Evolutionary conservation across 2,888 invertebrate species (phyloP), one percentile per base, ranked within the genome.

Genomic region (Dicyrtomina minuta): DNA sequence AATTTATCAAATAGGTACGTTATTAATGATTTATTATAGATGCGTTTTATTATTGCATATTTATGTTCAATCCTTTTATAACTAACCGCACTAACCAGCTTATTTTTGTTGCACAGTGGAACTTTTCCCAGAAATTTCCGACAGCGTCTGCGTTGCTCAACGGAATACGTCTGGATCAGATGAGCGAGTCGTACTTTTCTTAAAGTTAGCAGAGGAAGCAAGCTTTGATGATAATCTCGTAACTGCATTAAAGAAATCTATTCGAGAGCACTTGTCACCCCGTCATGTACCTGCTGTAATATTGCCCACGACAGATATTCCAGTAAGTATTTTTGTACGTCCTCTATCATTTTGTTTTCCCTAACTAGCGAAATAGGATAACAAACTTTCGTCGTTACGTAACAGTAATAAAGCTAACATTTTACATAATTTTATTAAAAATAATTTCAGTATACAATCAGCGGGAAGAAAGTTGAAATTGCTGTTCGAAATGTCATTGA

Each of bases 401-500:
- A 10, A 41, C 13, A 41, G 8, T 55, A 12, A 27, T 27, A n/a
- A 55, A 6, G 33, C 24, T 53, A 12, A 27, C 27, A 33, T 33
- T 26, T 4, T 26, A 27, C 24, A 22, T 6, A 3, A 26, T 13
- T 56, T 10, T 22, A 5, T 26, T 56, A n/a, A 3, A 55, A 2
- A 15, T 55, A 15, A 39, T 66, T 72, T 27, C 80, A 85, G 84
- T 86, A 86, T 79, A 86, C 86, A 22, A 82, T 84, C 69, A 85
- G 83, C 78, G 86, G 86, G 2, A 86, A 86, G 80, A 86, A 86
- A 77, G 85, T 86, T 33, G 86, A 86, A 79, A 81, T 86, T 8
- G 85, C 85, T 1, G 84, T 86, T 22, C 82, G 84, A 74, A 82
- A 84, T 74, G 82, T 84, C 10, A 81, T 86, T 20, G 76, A 79